A percentile compares a stretch with the other conserved stretches of the same genome.
Evolutionary conservation across 2,113 vertebrate species (phyloP).

Genomic region (Phylloscopus trochiloides): DNA sequence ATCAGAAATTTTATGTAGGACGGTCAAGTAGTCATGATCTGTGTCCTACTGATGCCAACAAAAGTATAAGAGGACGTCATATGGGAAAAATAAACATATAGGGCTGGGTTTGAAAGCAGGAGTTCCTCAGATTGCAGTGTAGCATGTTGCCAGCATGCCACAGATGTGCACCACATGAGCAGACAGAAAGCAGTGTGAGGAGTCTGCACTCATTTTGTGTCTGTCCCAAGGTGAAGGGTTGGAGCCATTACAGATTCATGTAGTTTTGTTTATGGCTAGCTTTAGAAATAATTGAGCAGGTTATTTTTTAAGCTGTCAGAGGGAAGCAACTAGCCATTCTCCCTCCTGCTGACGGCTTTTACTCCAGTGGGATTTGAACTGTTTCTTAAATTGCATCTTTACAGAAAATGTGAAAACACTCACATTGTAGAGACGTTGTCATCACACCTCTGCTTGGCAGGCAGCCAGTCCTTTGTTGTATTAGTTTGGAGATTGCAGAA

Average conservation of each 20-base stretch:
- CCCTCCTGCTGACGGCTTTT: neutral
- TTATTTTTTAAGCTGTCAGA: neutral
- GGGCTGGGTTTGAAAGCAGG: conserved; percentile 27
- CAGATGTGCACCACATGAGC: conserved; percentile 73
- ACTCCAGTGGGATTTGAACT: neutral
- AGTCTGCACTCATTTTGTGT: conserved; percentile 30
- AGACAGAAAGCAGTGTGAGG: conserved; percentile 21
- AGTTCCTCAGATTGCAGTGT: neutral
- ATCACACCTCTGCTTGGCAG: conserved; percentile 42
- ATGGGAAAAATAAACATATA: neutral
- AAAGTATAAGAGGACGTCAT: neutral
- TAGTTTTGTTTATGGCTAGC: neutral
- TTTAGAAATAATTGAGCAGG: conserved; percentile 15
- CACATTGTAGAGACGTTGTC: neutral
- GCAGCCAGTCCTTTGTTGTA: neutral
- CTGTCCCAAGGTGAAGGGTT: conserved; percentile 36
- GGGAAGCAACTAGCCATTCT: neutral
- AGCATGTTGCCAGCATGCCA: neutral
- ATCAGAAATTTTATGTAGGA: neutral
- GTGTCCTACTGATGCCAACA: neutral
- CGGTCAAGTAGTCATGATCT: neutral
- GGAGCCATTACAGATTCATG: conserved; percentile 20
- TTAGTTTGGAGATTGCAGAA: neutral
- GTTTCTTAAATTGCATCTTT: neutral
- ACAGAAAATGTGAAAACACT: neutral